Percentiles rank a stretch among this genome's conserved stretches.
Evolutionary conservation across 2,113 vertebrate species (phyloP).

Genomic region (Salminus brasiliensis): DNA sequence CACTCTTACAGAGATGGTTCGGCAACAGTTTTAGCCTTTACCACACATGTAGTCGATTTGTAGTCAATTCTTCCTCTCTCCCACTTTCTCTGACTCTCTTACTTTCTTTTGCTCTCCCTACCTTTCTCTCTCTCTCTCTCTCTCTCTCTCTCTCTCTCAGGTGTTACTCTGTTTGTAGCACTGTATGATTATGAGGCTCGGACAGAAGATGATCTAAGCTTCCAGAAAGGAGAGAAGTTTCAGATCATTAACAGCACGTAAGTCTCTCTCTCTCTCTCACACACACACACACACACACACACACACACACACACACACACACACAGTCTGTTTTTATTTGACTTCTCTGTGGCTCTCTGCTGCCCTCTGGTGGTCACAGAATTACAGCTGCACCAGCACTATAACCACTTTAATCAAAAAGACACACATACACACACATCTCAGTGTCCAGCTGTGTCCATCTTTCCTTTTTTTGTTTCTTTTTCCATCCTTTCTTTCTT

Average conservation of each 20-base stretch:
- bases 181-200: constrained; percentile 97
- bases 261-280: constrained; percentile 66
- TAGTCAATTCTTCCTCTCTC: not conserved
- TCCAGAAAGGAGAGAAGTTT: constrained; percentile 96
- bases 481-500: not conserved
- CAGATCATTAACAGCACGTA: constrained; percentile 99
- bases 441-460: no score
- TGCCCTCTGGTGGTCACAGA: no score
- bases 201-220: constrained; percentile 96
- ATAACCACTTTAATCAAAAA: no score
- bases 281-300: no score
- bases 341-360: no score
- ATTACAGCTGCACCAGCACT: no score
- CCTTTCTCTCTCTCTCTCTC: not conserved
- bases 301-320: no score
- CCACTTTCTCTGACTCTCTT: not conserved
- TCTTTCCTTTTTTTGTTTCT: not conserved
- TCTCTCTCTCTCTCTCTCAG: constrained; percentile 68
- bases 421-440: no score
- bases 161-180: constrained; percentile 96
- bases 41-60: no score
- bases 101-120: not conserved
- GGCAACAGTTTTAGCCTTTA: no score
- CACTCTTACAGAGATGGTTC: no score
- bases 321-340: not conserved